Percentiles rank a stretch among this genome's conserved stretches.
phyloP scores from a whole-genome alignment of 2,797 vertebrate genomes.

The Leucoraja ocellata region DNA sequence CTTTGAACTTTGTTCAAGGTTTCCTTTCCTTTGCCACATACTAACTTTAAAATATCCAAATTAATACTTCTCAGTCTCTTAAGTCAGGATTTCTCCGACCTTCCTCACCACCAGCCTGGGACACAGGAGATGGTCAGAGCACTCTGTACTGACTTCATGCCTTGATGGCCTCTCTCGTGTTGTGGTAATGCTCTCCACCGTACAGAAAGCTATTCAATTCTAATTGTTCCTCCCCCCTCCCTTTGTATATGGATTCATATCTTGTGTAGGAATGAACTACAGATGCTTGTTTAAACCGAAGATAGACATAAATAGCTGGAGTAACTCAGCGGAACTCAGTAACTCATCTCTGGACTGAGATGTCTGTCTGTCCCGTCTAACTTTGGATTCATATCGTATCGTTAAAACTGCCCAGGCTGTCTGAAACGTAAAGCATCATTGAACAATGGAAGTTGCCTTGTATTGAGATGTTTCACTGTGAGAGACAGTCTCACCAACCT shows the following conservation, averaged over 20 bases:
- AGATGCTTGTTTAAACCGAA: too few species aligned
- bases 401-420: background rate
- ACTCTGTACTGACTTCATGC: background rate
- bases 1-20: background rate
- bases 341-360: too few species aligned
- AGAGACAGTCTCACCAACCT: conserved; percentile 16
- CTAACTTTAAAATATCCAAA: background rate
- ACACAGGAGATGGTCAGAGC: background rate
- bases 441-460: background rate
- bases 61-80: background rate
- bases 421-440: too few species aligned
- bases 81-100: background rate
- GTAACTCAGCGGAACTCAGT: too few species aligned
- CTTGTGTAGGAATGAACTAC: too few species aligned
- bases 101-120: background rate
- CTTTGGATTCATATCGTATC: too few species aligned
- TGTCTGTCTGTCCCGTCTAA: too few species aligned
- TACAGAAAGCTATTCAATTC: background rate
- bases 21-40: background rate
- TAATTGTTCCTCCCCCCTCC: background rate
- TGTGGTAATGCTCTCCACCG: background rate
- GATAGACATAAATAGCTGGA: too few species aligned
- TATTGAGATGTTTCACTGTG: background rate
- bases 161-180: background rate
- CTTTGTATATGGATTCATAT: background rate